These are phyloP conservation scores for Telmatherina bonti DNA, from an alignment of 2,797 vertebrate species.

Conservation along the genomic window DNA sequence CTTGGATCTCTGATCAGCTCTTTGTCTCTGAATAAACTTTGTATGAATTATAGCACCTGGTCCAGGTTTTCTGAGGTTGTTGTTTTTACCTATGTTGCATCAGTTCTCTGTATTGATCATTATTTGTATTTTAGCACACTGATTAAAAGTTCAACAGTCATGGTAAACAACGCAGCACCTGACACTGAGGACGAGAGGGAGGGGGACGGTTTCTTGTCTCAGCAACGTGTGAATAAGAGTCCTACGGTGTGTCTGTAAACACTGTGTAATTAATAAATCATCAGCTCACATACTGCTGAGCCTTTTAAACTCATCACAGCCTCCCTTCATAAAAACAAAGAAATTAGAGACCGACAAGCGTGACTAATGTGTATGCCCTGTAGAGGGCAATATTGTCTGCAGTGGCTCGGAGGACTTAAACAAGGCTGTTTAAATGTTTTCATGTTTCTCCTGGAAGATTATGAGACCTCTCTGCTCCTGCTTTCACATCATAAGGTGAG, in stretches of 20 bases:
- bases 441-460: conserved; percentile 50
- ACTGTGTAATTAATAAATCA: conserved; percentile 32
- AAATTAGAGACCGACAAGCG: conserved; percentile 51
- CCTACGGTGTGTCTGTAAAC: conserved; percentile 12
- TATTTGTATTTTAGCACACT: conserved; percentile 9
- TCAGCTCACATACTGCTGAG: conserved; percentile 25
- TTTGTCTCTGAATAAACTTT: not conserved
- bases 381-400: conserved; percentile 85
- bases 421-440: conserved; percentile 46
- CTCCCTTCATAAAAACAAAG: conserved; percentile 7
- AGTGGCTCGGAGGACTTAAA: conserved; percentile 39
- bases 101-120: conserved; percentile 8
- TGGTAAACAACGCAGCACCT: not conserved
- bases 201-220: not conserved
- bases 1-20: conserved; percentile 12
- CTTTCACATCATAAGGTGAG: conserved; percentile 12
- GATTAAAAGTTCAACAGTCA: conserved; percentile 23
- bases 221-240: conserved; percentile 4
- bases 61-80: not conserved
- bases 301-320: conserved; percentile 33
- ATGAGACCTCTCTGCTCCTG: conserved; percentile 35
- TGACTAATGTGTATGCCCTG: conserved; percentile 77
- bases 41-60: not conserved
- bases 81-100: conserved; percentile 24
- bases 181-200: conserved; percentile 1